Base-by-base conservation (phyloP, 2,888 invertebrate genomes). In the Agonopterix heracliana region DNA sequence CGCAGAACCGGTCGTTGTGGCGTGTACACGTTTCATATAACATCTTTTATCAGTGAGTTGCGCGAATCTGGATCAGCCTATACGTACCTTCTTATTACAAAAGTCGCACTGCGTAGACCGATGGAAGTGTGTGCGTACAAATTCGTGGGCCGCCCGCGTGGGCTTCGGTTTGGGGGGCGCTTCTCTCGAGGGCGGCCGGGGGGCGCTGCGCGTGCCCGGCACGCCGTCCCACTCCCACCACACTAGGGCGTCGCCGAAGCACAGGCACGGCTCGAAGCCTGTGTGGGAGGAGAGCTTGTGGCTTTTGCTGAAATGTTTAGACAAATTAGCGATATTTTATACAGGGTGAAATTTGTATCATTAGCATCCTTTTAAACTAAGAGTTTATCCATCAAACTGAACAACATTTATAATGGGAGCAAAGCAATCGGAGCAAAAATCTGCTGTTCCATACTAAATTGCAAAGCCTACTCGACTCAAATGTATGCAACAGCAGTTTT, bases 101-200 rank as follows among this genome's bases (percentile, higher is more conserved):
- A 96, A 97, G 75, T 96, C 95, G 74, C 98, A 98, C 71, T 95
- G 95, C 2, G 97, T 96, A 0, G 95, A 95, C 49, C 95, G 91
- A 70, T 95, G 93, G 72, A 98, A 97, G 77, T 97, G 96, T 2
- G 96, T 96, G 48, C 96, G 90, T 49, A 96, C 91, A 69, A 98
- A 97, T 74, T 95, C 95, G 68, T 95, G 95, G 12, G 87, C 78
- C 1, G 83, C 72, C 47, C 77, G 64, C 9, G 68, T 60, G 0
- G 78, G 78, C 47, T 71, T 68, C 1, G 76, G 81, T 0, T 75
- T 74, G 8, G 78, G 74, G 0, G 69, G 58, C 2, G 72, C 51
- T 13, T 78, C 74, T 1, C 81, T 78, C 65, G 64, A 53, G 0
- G 69, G 53, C 0, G 71, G 49, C 1, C 86, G 69, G 2, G 82